phyloP scores from a whole-genome alignment of 2,797 vertebrate species.

The Kryptopterus vitreolus region DNA sequence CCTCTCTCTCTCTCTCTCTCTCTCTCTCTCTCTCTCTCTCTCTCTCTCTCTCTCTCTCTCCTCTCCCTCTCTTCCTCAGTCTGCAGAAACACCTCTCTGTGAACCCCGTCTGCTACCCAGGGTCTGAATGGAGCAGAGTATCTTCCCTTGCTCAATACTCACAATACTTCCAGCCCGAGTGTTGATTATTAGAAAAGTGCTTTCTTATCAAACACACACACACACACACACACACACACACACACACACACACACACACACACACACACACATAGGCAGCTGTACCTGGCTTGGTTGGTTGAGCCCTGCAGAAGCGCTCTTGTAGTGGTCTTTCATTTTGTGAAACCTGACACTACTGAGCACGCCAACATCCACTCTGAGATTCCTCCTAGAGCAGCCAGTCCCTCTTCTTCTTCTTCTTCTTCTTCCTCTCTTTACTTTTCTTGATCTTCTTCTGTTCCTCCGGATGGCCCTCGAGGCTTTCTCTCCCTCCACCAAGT shows the following conservation, averaged over 20 bases:
- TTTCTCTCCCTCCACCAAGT: conserved; percentile 17
- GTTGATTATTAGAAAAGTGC: neutral
- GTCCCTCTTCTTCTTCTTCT: conserved; percentile 34
- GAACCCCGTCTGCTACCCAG: neutral
- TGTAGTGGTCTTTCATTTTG: conserved; percentile 75
- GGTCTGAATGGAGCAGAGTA: neutral
- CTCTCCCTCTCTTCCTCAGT: conserved; percentile 30
- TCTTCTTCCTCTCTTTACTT: conserved; percentile 44
- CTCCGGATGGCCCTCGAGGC: conserved; percentile 38
- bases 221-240: conserved; percentile 12
- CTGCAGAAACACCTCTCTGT: conserved; percentile 1
- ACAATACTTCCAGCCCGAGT: neutral
- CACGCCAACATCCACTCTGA: conserved; percentile 79
- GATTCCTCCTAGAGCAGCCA: conserved; percentile 66
- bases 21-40: too few relatives aligned
- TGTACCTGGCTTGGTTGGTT: conserved; percentile 74
- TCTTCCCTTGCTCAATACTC: neutral
- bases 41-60: too few relatives aligned
- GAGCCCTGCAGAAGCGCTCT: conserved; percentile 71
- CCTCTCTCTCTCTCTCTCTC: too few relatives aligned
- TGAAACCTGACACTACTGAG: conserved; percentile 68
- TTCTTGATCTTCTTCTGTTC: conserved; percentile 60
- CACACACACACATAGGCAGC: conserved; percentile 24
- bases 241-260: conserved; percentile 17
- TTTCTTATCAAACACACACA: conserved; percentile 16